Conservation (phyloP, 1,140 invertebrate genomes). For the Diplogasteroides magnus region DNA sequence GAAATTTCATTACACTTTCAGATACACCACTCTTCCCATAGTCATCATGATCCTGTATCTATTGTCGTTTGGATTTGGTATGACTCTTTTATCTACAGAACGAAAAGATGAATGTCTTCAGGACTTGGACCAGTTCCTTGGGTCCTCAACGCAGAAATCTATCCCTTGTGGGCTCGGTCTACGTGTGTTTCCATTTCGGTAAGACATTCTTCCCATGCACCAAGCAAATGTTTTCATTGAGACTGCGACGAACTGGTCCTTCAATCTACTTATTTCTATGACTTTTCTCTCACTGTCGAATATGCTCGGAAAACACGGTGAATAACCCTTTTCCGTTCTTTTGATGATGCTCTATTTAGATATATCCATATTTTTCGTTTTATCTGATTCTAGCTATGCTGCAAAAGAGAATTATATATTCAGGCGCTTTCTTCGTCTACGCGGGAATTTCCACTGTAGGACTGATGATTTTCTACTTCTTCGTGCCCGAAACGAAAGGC, state of each 20-base stretch:
- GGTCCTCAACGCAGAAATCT: conserved; percentile 4
- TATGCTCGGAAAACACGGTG: conserved; percentile 59
- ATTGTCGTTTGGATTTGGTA: conserved; percentile 41
- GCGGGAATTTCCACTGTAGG: conserved; percentile 68
- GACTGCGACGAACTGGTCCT: conserved; percentile 64
- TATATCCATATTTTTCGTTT: too few species aligned
- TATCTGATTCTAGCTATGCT: neutral
- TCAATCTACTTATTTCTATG: conserved; percentile 64
- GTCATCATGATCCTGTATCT: conserved; percentile 48
- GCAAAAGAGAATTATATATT: neutral
- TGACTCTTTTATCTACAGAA: neutral
- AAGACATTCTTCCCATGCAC: conserved; percentile 65
- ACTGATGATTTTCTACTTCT: conserved; percentile 72
- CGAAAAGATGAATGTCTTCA: neutral
- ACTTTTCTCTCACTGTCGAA: conserved; percentile 63
- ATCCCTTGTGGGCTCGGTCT: conserved; percentile 64
- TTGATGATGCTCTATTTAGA: too few species aligned
- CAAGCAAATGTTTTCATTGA: conserved; percentile 62
- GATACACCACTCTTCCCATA: conserved; percentile 40
- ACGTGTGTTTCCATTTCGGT: conserved; percentile 68
- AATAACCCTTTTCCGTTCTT: too few species aligned
- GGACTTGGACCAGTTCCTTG: neutral
- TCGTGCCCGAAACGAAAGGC: conserved; percentile 83
- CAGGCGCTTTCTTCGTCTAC: conserved; percentile 71
- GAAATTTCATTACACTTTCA: too few species aligned